Conservation (phyloP, 2,888 invertebrate genomes). For the Stictocephala bisonia region DNA sequence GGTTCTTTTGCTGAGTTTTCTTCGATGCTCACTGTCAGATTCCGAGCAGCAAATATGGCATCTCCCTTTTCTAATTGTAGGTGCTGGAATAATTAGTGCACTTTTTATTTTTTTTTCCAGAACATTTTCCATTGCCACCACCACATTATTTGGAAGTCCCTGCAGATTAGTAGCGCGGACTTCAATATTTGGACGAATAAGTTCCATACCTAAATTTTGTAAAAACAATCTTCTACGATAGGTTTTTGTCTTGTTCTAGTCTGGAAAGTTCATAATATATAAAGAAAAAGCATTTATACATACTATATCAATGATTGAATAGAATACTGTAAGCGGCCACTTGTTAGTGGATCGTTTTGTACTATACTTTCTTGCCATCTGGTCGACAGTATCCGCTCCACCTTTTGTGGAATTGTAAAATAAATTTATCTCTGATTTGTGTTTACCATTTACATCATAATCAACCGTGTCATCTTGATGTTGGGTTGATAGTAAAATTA, state of each 20-base stretch:
- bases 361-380: background rate
- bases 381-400: too few species aligned
- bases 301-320: background rate
- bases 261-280: background rate
- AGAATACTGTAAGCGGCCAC: background rate
- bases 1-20: background rate
- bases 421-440: background rate
- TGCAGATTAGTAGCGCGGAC: background rate
- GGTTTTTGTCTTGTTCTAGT: background rate
- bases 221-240: background rate
- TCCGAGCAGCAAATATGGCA: background rate
- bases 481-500: too few species aligned
- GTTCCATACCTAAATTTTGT: background rate
- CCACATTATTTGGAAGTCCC: background rate
- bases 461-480: background rate
- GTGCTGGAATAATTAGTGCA: background rate
- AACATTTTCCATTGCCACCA: background rate
- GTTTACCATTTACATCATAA: background rate
- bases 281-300: background rate
- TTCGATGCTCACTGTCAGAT: conserved; percentile 5
- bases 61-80: background rate
- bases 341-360: background rate
- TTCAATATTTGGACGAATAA: background rate
- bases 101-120: background rate
- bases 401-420: too few species aligned